Evolutionary conservation across 1,140 invertebrate genomes (phyloP), one percentile per base, ranked within the genome.

Genomic region (Zaprionus vittiger): DNA sequence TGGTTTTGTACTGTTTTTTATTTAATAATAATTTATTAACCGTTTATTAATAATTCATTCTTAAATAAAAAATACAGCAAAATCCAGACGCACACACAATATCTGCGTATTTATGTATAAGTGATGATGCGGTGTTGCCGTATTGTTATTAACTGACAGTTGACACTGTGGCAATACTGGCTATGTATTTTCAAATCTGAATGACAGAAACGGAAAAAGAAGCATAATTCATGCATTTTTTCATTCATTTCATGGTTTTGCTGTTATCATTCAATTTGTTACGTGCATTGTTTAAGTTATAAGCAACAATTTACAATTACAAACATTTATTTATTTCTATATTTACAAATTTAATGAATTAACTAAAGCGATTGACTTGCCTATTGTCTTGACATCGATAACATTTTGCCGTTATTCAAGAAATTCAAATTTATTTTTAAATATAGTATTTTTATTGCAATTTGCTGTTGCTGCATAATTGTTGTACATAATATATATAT

Each of bases 51-150:
- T 90, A 91, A 92, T 92, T 92, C 86, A 92, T 92, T 89, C 83
- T 92, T 92, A 92, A 92, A 92, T 92, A 92, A 92, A 92, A 92
- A 92, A 91, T 90, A 77, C 91, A 92, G 91, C 87, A 92, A 92
- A 92, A 91, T 91, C 87, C 73, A 77, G 76, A 83, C 85, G 79
- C 73, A 86, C 77, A 78, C 82, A 84, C 85, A 73, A 75, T 59
- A 69, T 72, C 55, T 64, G 63, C 64, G 64, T 80, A 80, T 73
- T 68, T 80, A 80, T 86, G 63, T 77, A 62, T 54, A 70, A 66
- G 62, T 73, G 37, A 67, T 57, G 47, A 47, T 75, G 26, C 38
- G 64, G 44, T 64, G 70, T 57, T 67, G 70, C 75, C 64, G 64
- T 73, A 67, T 31, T 77, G 41, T 28, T 63, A 57, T 26, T 17